Percentiles rank a stretch among this genome's conserved stretches.
Conservation (phyloP, 1,140 invertebrate species). For the Telenomus remus region DNA sequence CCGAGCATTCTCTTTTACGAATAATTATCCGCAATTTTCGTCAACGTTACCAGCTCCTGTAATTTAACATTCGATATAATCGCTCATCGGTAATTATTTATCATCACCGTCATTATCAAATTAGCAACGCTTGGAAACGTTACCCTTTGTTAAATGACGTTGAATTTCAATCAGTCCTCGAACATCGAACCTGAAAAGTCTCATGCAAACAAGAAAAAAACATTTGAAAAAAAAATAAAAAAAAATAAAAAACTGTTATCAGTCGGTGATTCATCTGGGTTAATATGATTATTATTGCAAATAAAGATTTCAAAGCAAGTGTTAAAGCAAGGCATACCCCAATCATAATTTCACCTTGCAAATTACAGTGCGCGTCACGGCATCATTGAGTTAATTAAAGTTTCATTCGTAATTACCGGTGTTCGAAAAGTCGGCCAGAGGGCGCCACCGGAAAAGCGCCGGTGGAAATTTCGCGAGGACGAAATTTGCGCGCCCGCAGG, state of each 20-base stretch:
- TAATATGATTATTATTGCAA: conserved; percentile 33
- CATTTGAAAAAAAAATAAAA: too few relatives aligned
- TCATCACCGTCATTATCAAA: conserved; percentile 29
- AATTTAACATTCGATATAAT: conserved; percentile 25
- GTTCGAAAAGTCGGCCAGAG: conserved; percentile 11
- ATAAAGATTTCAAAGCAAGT: conserved; percentile 45
- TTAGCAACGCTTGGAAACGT: conserved; percentile 15
- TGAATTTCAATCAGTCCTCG: not conserved
- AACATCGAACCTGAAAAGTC: too few relatives aligned
- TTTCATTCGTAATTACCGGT: conserved; percentile 39
- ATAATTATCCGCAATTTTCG: conserved; percentile 27
- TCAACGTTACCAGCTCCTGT: conserved; percentile 14
- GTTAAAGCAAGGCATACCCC: conserved; percentile 28
- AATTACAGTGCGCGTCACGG: conserved; percentile 31
- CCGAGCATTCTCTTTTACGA: conserved; percentile 14
- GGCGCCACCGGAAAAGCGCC: conserved; percentile 31
- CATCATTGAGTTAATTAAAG: conserved; percentile 43
- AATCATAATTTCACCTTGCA: conserved; percentile 48
- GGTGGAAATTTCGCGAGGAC: conserved; percentile 34
- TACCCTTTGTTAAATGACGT: conserved; percentile 1
- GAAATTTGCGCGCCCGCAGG: conserved; percentile 33
- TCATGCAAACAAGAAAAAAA: not conserved
- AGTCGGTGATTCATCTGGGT: not conserved
- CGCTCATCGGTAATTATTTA: conserved; percentile 23
- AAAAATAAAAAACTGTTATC: not conserved